A percentile compares a stretch with the other conserved stretches of the same genome.
Conservation (phyloP, 2,113 vertebrate genomes). For the Dipodomys ordii region DNA sequence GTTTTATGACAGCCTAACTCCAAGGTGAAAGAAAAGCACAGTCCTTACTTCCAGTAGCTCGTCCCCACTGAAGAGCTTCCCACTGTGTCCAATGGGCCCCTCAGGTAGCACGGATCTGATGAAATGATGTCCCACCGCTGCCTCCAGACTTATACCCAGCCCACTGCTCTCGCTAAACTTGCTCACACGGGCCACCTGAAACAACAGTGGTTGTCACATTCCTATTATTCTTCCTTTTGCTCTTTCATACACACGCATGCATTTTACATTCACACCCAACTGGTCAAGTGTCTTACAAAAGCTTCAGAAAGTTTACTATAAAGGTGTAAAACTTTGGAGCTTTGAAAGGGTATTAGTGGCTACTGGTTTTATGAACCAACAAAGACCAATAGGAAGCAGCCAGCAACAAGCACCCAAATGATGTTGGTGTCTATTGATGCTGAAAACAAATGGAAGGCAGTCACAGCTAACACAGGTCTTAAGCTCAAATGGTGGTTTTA, state of each 20-base stretch:
- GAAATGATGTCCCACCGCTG: constrained; percentile 94
- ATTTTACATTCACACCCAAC: not conserved
- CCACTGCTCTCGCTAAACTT: constrained; percentile 97
- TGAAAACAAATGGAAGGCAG: constrained; percentile 21
- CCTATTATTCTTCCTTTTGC: not conserved
- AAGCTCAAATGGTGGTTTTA: not conserved
- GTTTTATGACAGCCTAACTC: constrained; percentile 13
- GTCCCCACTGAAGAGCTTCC: constrained; percentile 95
- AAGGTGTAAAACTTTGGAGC: not conserved
- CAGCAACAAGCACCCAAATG: constrained; percentile 22
- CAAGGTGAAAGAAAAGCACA: not conserved
- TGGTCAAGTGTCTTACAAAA: not conserved
- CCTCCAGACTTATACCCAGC: constrained; percentile 96
- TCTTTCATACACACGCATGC: not conserved
- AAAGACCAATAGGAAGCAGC: constrained; percentile 37
- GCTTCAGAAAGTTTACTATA: not conserved
- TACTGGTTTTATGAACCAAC: constrained; percentile 27
- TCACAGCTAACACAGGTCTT: not conserved
- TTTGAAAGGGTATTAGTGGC: constrained; percentile 1
- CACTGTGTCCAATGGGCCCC: constrained; percentile 95
- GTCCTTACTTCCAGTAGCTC: constrained; percentile 95
- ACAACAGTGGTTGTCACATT: constrained; percentile 22
- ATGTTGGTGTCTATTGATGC: not conserved
- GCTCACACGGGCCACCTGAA: constrained; percentile 94
- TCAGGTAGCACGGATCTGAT: constrained; percentile 96